Base-by-base conservation (phyloP, 2,113 vertebrate species). In the Pedionomus torquatus region DNA sequence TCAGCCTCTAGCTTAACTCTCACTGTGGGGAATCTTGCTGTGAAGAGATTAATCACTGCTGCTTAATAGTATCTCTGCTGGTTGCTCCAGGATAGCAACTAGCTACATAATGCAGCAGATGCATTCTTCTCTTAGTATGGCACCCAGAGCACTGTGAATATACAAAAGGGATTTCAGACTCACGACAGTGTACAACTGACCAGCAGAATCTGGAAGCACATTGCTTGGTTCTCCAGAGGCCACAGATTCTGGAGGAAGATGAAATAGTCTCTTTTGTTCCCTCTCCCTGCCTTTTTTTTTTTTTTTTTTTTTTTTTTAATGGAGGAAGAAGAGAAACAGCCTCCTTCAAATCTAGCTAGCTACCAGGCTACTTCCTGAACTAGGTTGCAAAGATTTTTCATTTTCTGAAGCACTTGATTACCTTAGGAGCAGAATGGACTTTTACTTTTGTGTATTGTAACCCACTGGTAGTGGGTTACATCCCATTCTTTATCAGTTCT, bases 31-130 rank as follows among this genome's bases (percentile, higher is more conserved):
- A 95, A 96, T 97, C 94, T 87, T 93, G 89, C 96, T 91, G 95
- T 84, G 94, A 95, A 95, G 88, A 92, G 89, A 97, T 96, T 97
- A 97, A 97, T 95, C 96, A 97, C 77, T 61, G 55, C 61, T 94
- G 51, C 76, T 95, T 97, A 96, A 96, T 93, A 97, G 97, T 87
- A 87, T 96, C 92, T 94, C 94, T 92, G 94, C 77, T 95, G 92
- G 92, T 94, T 97, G 68, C 92, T 95, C 76, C 77, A 92, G 90
- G 83, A 92, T 71, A 93, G 88, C 51, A 81, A 65, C 72, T n/a
- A 93, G 52, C 86, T 93, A 79, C 74, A 76, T 84, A 96, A 92
- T 65, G 57, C 69, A 84, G 92, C 69, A 93, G 72, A 94, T 90
- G 69, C 64, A 79, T 97, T 96, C 85, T 85, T 88, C 78, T 81